phyloP scores from a whole-genome alignment of 2,797 vertebrate genomes.

The Xiphophorus birchmanni region DNA sequence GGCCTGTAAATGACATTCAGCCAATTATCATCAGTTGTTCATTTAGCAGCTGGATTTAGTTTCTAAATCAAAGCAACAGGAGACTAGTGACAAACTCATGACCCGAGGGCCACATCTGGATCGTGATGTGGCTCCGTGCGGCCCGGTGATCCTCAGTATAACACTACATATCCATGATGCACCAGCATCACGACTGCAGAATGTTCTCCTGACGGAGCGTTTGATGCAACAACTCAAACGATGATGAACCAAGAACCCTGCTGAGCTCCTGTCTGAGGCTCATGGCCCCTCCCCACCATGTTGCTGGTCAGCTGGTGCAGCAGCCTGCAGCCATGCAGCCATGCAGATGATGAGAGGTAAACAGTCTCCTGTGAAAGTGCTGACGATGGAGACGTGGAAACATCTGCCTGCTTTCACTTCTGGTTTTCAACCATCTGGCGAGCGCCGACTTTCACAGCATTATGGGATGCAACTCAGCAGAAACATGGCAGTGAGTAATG shows the following conservation, averaged over 20 bases:
- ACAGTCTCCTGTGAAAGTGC: constrained; percentile 41
- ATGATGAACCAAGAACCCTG: background rate
- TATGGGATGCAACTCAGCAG: constrained; percentile 60
- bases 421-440: constrained; percentile 53
- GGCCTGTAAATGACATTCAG: background rate
- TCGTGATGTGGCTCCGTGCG: too few relatives aligned
- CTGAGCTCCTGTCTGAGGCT: background rate
- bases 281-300: too few relatives aligned
- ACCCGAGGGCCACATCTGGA: too few relatives aligned
- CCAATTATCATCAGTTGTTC: background rate
- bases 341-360: background rate
- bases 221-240: background rate
- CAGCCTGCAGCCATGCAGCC: too few relatives aligned
- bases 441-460: constrained; percentile 35
- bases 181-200: background rate
- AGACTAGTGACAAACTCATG: background rate
- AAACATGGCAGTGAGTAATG: constrained; percentile 34
- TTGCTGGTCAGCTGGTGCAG: too few relatives aligned
- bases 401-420: constrained; percentile 71
- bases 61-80: background rate
- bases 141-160: background rate
- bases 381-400: constrained; percentile 55
- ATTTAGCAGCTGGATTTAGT: background rate
- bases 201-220: background rate
- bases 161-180: background rate